phyloP scores from a whole-genome alignment of 1,140 invertebrate genomes.

The Leptopilina clavipes region DNA sequence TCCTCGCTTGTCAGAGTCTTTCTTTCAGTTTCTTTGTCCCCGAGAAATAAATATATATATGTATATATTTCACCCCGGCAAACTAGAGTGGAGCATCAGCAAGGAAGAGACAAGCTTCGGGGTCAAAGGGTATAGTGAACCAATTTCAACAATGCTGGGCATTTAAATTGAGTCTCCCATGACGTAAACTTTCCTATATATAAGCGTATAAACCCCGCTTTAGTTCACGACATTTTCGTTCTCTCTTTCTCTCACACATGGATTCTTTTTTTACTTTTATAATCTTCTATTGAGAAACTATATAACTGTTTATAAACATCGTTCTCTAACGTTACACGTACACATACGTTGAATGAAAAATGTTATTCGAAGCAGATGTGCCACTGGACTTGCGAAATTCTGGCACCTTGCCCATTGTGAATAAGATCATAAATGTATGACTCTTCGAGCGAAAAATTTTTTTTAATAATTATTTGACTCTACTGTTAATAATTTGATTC shows the following conservation, averaged over 20 bases:
- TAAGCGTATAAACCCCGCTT: no score
- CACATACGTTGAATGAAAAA: background rate
- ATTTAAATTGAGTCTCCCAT: conserved; percentile 20
- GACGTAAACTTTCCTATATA: background rate
- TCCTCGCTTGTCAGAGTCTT: conserved; percentile 11
- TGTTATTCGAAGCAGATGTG: conserved; percentile 27
- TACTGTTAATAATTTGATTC: no score
- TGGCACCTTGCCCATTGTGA: background rate
- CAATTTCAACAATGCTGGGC: conserved; percentile 24
- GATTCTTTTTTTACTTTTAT: background rate
- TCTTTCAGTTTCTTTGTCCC: conserved; percentile 17
- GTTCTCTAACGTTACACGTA: background rate
- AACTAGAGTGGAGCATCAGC: conserved; percentile 6
- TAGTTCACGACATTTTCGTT: no score
- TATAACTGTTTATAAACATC: conserved; percentile 18
- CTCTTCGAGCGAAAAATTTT: no score
- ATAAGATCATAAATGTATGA: conserved; percentile 23
- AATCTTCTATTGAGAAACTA: background rate
- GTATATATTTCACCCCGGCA: background rate
- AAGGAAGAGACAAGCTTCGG: background rate
- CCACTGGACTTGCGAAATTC: no score
- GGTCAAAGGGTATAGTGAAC: conserved; percentile 13
- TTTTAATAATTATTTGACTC: no score
- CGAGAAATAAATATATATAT: background rate
- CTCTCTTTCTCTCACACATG: background rate